Evolutionary conservation across 2,888 invertebrate genomes (phyloP), one percentile per base, ranked within the genome.

Genomic region (Parnassius glacialis): DNA sequence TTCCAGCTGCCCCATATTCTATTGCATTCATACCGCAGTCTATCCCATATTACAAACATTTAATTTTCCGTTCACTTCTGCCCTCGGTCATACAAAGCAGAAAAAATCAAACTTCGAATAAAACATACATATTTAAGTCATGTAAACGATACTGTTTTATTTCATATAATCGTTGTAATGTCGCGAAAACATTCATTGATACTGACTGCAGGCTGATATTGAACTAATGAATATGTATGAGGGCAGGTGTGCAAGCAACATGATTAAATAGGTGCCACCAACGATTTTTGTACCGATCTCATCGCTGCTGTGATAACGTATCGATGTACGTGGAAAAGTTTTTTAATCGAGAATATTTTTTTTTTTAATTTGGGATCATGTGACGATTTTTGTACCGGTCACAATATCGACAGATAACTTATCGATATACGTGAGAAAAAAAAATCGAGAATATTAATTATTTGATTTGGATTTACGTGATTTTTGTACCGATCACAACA

Each of bases 151-250:
- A 12, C 45, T 45, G n/a, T 48, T 58, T 62, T 64, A 64, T 65
- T 67, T 63, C 61, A 67, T 51, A 62, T 64, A 68, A 68, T 60
- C 68, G 65, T 70, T 65, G 71, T 70, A 71, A 72, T 75, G 73
- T 79, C 76, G 80, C 80, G 76, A 81, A 83, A 84, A 81, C 81
- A 80, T 80, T 85, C 83, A 87, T 85, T 80, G 84, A 83, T 84
- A 82, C 78, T 78, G 83, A 83, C 81, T 80, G 80, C 70, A 75
- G 74, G 72, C 73, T 78, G 85, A 85, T 84, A 83, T 76, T 78
- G 71, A 71, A 67, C 74, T 86, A 85, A 90, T 90, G 89, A 90
- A 90, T 90, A 90, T 90, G 90, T 87, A 90, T 90, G 81, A 72
- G 76, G 78, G 88, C 90, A 90, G 90, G 89, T 90, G 89, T 81